These are phyloP conservation scores for Genyomyrus donnyi DNA, from an alignment of 2,113 vertebrate species.

Conservation along the genomic window DNA sequence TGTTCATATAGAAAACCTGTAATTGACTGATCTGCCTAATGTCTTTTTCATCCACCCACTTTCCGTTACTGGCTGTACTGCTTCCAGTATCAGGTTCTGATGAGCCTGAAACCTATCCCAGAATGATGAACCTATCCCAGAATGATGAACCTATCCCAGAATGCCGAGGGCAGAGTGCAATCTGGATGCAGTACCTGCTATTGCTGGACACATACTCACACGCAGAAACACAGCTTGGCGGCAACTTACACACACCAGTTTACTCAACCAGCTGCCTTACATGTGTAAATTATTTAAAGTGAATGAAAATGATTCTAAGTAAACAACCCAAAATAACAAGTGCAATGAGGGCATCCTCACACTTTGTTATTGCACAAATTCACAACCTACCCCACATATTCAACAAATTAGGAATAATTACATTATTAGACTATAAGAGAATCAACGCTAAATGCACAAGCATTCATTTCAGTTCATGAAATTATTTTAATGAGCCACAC, in stretches of 20 bases:
- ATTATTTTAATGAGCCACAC: not conserved
- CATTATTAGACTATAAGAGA: not conserved
- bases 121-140: not conserved
- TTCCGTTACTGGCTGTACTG: not conserved
- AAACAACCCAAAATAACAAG: not conserved
- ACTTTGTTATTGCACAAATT: not conserved
- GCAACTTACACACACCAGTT: not conserved
- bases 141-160: not conserved
- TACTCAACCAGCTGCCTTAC: not conserved
- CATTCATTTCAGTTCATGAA: not conserved
- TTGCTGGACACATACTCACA: slow-evolving; percentile 12
- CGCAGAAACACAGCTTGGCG: slow-evolving; percentile 28
- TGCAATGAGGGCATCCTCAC: not conserved
- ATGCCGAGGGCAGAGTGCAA: not conserved
- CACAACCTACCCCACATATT: not conserved
- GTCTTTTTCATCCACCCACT: not conserved
- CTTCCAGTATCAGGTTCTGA: not conserved
- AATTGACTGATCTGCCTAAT: not conserved
- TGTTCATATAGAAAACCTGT: not conserved
- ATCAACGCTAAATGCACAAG: not conserved
- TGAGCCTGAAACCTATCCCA: not conserved
- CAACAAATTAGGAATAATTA: not conserved
- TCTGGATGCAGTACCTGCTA: not conserved
- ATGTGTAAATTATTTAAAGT: not conserved
- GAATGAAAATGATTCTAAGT: not conserved